Evolutionary conservation across 2,113 vertebrate species (phyloP).

Genomic region (Balaenoptera acutorostrata): DNA sequence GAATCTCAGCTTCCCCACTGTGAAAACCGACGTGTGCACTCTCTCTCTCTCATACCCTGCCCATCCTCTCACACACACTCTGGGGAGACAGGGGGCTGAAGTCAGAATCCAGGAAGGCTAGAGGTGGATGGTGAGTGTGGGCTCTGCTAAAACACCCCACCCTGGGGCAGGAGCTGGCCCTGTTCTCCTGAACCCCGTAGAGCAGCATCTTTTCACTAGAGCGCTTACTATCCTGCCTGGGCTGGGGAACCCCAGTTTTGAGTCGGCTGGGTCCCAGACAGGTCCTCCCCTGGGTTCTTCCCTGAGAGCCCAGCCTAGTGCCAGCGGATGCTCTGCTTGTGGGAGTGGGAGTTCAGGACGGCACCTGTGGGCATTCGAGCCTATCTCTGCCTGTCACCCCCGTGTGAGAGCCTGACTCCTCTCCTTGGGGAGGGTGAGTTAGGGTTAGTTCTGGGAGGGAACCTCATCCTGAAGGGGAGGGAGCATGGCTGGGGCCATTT

Average conservation of each 20-base stretch:
- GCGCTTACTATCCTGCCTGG: not conserved
- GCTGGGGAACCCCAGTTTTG: not conserved
- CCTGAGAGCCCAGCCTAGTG: not conserved
- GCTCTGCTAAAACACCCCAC: not conserved
- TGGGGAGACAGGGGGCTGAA: no score
- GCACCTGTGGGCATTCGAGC: not conserved
- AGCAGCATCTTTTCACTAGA: not conserved
- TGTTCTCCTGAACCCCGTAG: not conserved
- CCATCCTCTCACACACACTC: not conserved
- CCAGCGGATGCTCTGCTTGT: not conserved
- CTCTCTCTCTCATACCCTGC: not conserved
- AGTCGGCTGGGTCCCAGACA: not conserved
- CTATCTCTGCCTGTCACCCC: not conserved
- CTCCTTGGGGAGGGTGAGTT: not conserved
- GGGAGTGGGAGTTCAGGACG: not conserved
- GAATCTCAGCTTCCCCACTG: not conserved
- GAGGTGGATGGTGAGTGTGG: not conserved
- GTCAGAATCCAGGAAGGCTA: not conserved
- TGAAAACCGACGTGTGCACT: not conserved
- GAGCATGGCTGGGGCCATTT: not conserved
- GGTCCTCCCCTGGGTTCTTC: not conserved
- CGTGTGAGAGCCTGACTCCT: not conserved
- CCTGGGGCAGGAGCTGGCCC: not conserved
- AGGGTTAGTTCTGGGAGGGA: not conserved
- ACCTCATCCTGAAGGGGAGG: not conserved